phyloP scores from a whole-genome alignment of 2,113 vertebrate species.

The Bubo blakistoni region DNA sequence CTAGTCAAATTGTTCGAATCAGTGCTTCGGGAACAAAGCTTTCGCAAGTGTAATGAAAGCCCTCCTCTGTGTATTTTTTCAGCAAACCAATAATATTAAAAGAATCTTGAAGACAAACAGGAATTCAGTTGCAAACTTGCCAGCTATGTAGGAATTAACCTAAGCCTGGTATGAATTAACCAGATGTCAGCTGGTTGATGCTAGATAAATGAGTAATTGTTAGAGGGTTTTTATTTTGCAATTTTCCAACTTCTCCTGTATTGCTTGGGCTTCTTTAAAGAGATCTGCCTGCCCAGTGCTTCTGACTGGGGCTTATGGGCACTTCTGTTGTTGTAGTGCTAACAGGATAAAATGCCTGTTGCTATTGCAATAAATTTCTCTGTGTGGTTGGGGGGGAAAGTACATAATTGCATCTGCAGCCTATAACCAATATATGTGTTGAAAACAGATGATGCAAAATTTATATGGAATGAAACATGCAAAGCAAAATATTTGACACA shows the following conservation, averaged over 20 bases:
- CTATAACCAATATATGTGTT: background rate
- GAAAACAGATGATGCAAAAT: background rate
- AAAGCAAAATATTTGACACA: background rate
- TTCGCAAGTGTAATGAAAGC: background rate
- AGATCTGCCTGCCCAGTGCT: background rate
- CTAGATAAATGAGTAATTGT: conserved; percentile 59
- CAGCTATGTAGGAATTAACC: conserved; percentile 45
- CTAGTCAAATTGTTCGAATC: background rate
- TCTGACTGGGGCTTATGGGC: background rate
- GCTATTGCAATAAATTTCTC: background rate
- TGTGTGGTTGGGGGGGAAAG: background rate
- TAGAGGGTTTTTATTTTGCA: conserved; percentile 24
- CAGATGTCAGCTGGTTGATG: conserved; percentile 39
- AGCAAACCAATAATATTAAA: conserved; percentile 48
- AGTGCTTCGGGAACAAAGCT: background rate
- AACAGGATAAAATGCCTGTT: background rate
- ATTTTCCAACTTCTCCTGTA: background rate
- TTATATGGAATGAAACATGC: background rate
- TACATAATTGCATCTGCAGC: background rate
- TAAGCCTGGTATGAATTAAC: conserved; percentile 51
- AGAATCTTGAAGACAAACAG: conserved; percentile 50
- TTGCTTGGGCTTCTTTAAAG: background rate
- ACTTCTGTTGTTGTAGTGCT: background rate
- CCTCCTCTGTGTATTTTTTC: conserved; percentile 33
- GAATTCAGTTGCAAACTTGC: conserved; percentile 32